Evolutionary conservation across 2,888 invertebrate genomes (phyloP).

Genomic region (Blera fallax): DNA sequence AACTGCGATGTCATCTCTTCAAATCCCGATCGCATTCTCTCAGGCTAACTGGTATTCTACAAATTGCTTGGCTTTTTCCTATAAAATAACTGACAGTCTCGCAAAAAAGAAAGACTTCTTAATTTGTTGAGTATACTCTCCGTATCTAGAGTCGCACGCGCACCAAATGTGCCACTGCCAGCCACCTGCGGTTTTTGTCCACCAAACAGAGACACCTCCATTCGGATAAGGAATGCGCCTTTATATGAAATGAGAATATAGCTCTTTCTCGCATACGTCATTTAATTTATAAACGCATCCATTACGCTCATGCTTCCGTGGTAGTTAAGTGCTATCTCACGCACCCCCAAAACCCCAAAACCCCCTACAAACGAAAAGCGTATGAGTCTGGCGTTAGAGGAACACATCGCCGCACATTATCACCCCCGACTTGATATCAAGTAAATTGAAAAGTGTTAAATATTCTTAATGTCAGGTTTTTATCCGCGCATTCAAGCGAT

Average conservation of each 20-base stretch:
- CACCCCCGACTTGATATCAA: conserved; percentile 62
- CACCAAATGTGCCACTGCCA: conserved; percentile 24
- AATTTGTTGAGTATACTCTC: conserved; percentile 20
- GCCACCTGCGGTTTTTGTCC: conserved; percentile 67
- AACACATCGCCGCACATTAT: conserved; percentile 9
- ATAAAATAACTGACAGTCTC: conserved; percentile 18
- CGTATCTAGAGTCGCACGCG: conserved; percentile 62
- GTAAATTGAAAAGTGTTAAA: conserved; percentile 70
- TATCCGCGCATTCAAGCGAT: conserved; percentile 65
- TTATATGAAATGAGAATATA: conserved; percentile 18
- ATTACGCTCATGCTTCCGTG: conserved; percentile 64
- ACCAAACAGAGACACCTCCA: conserved; percentile 50
- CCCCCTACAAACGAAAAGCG: neutral
- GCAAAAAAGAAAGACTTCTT: neutral
- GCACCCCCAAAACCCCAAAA: conserved; percentile 59
- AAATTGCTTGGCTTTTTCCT: conserved; percentile 14
- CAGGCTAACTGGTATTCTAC: neutral
- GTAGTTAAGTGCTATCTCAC: conserved; percentile 70
- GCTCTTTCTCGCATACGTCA: conserved; percentile 28
- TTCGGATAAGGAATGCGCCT: conserved; percentile 28
- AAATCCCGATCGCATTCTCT: conserved; percentile 4
- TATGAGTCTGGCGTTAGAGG: neutral
- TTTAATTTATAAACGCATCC: conserved; percentile 64
- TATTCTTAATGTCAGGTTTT: conserved; percentile 60
- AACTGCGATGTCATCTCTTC: conserved; percentile 37